These are phyloP conservation scores for Pseudomyrmex concolor DNA, from an alignment of 1,140 invertebrate genomes.

Conservation along the genomic window DNA sequence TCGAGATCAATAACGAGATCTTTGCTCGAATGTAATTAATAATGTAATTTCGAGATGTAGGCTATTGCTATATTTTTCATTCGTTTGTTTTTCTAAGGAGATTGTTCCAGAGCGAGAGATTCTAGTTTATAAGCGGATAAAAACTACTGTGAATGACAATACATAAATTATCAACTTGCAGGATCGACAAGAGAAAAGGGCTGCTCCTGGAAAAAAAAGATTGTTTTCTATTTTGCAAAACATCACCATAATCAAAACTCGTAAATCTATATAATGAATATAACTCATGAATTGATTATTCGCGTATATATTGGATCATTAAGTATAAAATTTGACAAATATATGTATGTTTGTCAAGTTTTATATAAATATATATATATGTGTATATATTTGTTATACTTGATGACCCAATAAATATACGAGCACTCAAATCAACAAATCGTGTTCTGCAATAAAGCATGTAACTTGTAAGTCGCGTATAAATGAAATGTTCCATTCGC, in stretches of 20 bases:
- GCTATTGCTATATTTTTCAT: conserved; percentile 39
- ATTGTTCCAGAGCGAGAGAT: conserved; percentile 61
- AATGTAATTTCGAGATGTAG: conserved; percentile 12
- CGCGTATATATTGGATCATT: conserved; percentile 20
- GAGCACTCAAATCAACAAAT: conserved; percentile 24
- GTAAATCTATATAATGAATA: conserved; percentile 16
- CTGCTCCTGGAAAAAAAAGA: conserved; percentile 54
- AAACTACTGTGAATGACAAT: conserved; percentile 79
- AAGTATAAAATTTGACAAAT: too few relatives aligned
- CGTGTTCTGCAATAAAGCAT: conserved; percentile 42
- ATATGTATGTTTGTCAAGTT: too few relatives aligned
- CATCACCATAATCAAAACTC: neutral
- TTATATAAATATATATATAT: too few relatives aligned
- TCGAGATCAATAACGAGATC: conserved; percentile 48
- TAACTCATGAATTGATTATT: conserved; percentile 62
- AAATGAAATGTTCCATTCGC: conserved; percentile 49
- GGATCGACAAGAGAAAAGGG: conserved; percentile 48
- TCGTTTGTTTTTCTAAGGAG: conserved; percentile 39
- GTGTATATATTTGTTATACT: too few relatives aligned
- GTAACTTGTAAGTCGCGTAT: conserved; percentile 38
- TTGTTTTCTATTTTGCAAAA: conserved; percentile 7
- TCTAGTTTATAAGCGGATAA: conserved; percentile 74
- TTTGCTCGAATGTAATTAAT: neutral
- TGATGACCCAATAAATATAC: conserved; percentile 45
- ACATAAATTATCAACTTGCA: conserved; percentile 70